phyloP scores from a whole-genome alignment of 2,797 vertebrate species.

The Antrozous pallidus region DNA sequence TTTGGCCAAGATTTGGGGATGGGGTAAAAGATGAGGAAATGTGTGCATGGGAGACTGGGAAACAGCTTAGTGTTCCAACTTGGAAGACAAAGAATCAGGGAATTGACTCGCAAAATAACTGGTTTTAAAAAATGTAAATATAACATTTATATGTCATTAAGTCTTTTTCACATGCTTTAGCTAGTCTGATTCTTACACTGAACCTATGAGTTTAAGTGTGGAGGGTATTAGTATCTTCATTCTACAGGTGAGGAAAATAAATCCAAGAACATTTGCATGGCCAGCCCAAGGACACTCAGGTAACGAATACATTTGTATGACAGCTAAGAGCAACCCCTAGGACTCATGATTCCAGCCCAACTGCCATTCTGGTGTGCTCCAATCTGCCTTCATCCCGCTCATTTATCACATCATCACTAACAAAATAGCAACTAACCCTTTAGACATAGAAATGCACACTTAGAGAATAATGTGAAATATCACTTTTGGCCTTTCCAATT shows the following conservation, averaged over 20 bases:
- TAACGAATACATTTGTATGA: background rate
- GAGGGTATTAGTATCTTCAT: background rate
- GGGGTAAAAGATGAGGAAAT: conserved; percentile 34
- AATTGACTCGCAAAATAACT: background rate
- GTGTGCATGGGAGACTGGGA: background rate
- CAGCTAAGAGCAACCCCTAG: background rate
- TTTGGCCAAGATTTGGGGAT: conserved; percentile 26
- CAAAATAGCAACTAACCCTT: background rate
- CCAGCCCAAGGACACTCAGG: background rate
- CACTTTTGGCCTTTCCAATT: background rate
- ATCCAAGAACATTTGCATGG: background rate
- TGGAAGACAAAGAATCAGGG: conserved; percentile 27
- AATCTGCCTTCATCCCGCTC: background rate
- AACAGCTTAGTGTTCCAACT: background rate
- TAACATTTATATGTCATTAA: background rate
- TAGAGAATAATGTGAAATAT: conserved; percentile 21
- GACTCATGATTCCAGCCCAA: background rate
- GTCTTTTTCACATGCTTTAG: background rate
- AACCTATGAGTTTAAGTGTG: background rate
- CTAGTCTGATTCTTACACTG: background rate
- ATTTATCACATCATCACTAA: background rate
- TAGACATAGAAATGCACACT: background rate
- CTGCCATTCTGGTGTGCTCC: background rate
- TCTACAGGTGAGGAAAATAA: background rate
- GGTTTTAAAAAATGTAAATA: conserved; percentile 1